Base-by-base conservation (phyloP, 2,888 invertebrate genomes). In the Hetaerina titia region DNA sequence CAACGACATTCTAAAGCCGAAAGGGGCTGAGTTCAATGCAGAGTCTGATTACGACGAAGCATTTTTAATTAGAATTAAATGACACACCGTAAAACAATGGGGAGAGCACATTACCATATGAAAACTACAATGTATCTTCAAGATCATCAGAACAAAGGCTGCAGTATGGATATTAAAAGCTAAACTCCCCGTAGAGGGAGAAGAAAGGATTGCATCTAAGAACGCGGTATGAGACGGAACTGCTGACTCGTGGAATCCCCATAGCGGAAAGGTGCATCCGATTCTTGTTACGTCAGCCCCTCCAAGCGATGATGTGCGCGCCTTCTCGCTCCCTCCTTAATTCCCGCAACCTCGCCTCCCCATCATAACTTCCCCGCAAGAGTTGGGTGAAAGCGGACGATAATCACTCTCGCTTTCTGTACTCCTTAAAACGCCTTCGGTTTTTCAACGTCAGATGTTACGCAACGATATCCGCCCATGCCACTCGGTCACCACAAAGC, bases 301-400 rank as follows among this genome's bases (percentile, higher is more conserved):
- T 81, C 25, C 31, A 31, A 25, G 31, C 25, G 81, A 25, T 31
- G 25, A 31, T 81, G n/a, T 11, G 69, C 69, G 9, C 9, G 69
- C 6, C 22, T 45, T 45, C 45, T 4, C 45, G 45, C 45, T 45
- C 45, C 45, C 45, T 45, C 45, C 45, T 45, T 45, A 45, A 69
- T 22, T 9, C n/a, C n/a, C 69, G 8, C 6, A 69, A 22, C 22
- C 69, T n/a, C 69, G 13, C 81, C 25, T 25, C 31, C 25, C 15
- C 81, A 11, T 8, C n/a, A 11, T 31, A 13, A 8, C 81, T 0
- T 7, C 81, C 64, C 5, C 19, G 64, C 31, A 31, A 45, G 13
- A 60, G n/a, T 64, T 45, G 90, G 90, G 90, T 31, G 90, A 90
- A 90, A 90, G 90, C 45, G 64, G 64, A 25, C 58, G 63, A 90